Base-by-base conservation (phyloP, 2,113 vertebrate genomes). In the Murina feae region DNA sequence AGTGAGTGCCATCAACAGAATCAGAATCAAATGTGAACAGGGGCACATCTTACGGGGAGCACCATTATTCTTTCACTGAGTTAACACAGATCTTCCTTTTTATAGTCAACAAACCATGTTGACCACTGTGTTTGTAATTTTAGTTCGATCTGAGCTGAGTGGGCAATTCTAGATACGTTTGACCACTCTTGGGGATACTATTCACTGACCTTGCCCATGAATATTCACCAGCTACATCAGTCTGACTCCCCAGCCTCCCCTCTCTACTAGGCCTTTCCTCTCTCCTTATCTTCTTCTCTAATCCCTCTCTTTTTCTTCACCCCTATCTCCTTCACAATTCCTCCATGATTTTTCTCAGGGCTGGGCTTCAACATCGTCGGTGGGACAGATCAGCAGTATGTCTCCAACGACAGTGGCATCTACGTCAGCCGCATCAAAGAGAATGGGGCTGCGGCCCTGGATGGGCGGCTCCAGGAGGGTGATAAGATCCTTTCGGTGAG, bases 281-380 rank as follows among this genome's bases (percentile, higher is more conserved):
- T 92, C 32, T 88, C 51, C 90, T 68, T 28, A 32, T 81, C 4
- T 66, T 80, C 76, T 92, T 85, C 71, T 96, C 35, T 94, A 87
- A 89, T 71, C 13, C 72, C 68, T 74, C 94, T 83, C 66, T 87
- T 95, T 96, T 91, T 83, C 89, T 91, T 96, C 74, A 76, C 35
- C 20, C 66, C 81, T 53, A 6, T 94, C 85, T 91, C 42, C 86
- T 93, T 86, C 87, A 98, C 83, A 66, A 80, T 95, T 98, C 89
- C 97, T 95, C 97, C 90, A 89, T 97, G 90, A 96, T 97, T 98
- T 98, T 96, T 97, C 93, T 83, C 95, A 99, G 99, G 99, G 74
- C 96, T 99, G 97, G 99, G 99, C 76, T 99, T 99, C 98, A 99
- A 99, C 96, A 99, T 99, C 90, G 98, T 99, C 81, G 99, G 99